A percentile compares a stretch with the other conserved stretches of the same genome.
Conservation (phyloP, 2,888 invertebrate species). For the Agrilus biguttatus region DNA sequence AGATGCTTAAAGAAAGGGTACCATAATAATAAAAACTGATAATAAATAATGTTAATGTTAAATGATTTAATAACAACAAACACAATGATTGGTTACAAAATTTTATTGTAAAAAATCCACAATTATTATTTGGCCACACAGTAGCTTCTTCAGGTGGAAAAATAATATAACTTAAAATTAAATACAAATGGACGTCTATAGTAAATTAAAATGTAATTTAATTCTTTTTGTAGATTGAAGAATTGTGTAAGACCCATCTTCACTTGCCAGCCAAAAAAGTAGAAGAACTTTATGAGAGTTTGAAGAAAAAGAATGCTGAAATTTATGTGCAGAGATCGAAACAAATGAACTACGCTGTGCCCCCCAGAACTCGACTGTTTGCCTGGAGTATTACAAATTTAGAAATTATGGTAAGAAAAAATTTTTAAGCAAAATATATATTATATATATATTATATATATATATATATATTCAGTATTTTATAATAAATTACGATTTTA, state of each 20-base stretch:
- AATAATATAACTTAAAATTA: too few relatives aligned
- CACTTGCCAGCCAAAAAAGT: constrained; percentile 74
- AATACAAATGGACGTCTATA: too few relatives aligned
- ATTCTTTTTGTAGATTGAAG: constrained; percentile 40
- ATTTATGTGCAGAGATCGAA: constrained; percentile 87
- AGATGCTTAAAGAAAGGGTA: constrained; percentile 76
- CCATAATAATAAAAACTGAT: neutral
- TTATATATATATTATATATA: too few relatives aligned
- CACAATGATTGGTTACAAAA: too few relatives aligned
- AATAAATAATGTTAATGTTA: constrained; percentile 1
- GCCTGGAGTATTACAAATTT: constrained; percentile 72
- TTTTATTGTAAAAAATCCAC: too few relatives aligned
- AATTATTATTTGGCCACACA: too few relatives aligned
- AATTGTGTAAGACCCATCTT: constrained; percentile 68
- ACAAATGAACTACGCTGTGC: constrained; percentile 43
- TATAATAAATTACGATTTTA: neutral
- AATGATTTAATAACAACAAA: constrained; percentile 1
- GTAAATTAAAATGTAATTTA: too few relatives aligned
- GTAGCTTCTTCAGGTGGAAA: too few relatives aligned
- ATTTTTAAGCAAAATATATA: too few relatives aligned
- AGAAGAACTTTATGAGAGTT: constrained; percentile 75
- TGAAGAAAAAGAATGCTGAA: constrained; percentile 83
- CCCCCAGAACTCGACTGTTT: constrained; percentile 62
- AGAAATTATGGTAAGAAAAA: constrained; percentile 35
- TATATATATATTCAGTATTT: neutral